Percentiles rank a stretch among this genome's conserved stretches.
Conservation (phyloP, 2,888 invertebrate genomes). For the Hypena proboscidalis region DNA sequence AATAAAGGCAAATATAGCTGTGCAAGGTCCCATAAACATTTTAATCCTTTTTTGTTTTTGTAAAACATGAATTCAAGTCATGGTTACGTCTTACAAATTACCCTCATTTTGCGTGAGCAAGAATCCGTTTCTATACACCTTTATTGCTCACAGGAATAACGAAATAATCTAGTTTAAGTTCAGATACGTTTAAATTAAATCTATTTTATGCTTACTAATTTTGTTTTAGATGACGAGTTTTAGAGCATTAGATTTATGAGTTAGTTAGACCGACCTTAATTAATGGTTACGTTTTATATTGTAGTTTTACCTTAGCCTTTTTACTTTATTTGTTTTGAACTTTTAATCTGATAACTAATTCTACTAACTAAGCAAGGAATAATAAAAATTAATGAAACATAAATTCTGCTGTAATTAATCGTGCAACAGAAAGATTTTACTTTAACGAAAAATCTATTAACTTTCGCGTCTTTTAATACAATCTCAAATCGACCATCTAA, state of each 20-base stretch:
- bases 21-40: not conserved
- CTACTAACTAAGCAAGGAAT: no score
- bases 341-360: no score
- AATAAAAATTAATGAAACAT: no score
- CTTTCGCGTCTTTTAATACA: not conserved
- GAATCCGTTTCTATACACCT: conserved; percentile 29
- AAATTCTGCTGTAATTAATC: no score
- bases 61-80: conserved; percentile 14
- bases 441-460: no score
- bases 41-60: conserved; percentile 15
- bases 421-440: no score
- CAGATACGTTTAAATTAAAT: conserved; percentile 20
- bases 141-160: conserved; percentile 27
- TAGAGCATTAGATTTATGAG: no score
- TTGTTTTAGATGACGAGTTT: not conserved
- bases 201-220: conserved; percentile 15
- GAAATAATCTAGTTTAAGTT: conserved; percentile 31
- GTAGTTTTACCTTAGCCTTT: no score
- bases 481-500: not conserved
- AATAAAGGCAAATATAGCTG: no score
- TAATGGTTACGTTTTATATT: no score
- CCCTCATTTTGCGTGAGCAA: conserved; percentile 26
- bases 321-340: no score
- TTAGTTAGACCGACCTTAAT: no score
- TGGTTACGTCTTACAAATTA: conserved; percentile 46